phyloP scores from a whole-genome alignment of 1,140 invertebrate genomes.

The Drosophila quadrilineata region DNA sequence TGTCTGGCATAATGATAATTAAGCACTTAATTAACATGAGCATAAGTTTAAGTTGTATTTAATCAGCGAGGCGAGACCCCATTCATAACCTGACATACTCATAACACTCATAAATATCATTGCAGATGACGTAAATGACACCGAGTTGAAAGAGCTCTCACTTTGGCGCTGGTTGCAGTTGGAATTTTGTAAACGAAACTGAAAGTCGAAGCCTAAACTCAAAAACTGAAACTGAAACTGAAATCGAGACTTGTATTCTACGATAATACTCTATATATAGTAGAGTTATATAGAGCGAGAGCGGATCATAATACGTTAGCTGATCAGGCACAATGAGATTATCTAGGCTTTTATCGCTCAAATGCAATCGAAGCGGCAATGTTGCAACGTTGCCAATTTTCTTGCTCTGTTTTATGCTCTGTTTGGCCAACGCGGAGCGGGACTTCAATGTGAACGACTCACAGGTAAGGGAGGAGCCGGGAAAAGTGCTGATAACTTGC shows the following conservation, averaged over 20 bases:
- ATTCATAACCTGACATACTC: conserved; percentile 17
- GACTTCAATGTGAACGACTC: conserved; percentile 79
- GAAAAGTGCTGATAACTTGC: background rate
- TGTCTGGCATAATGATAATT: conserved; percentile 31
- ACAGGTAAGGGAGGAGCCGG: conserved; percentile 52
- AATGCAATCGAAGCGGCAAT: conserved; percentile 29
- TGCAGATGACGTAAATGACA: conserved; percentile 68
- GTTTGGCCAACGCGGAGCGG: conserved; percentile 50
- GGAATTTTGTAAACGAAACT: conserved; percentile 10
- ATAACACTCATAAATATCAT: conserved; percentile 50
- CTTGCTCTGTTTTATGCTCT: conserved; percentile 32
- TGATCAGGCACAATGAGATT: too few relatives aligned
- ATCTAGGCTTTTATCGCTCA: conserved; percentile 33
- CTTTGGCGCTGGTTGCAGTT: conserved; percentile 10
- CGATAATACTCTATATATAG: conserved; percentile 24
- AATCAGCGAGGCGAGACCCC: conserved; percentile 44
- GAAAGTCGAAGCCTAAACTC: conserved; percentile 47
- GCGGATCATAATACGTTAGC: too few relatives aligned
- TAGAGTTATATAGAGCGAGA: conserved; percentile 14
- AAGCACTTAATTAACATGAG: conserved; percentile 62
- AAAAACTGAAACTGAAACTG: conserved; percentile 19
- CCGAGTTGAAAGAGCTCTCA: conserved; percentile 22
- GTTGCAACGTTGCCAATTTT: conserved; percentile 35
- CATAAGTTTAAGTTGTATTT: conserved; percentile 36
- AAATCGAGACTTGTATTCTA: conserved; percentile 54